These are phyloP conservation scores for Mixornis gularis DNA, from an alignment of 2,113 vertebrate species.

Conservation along the genomic window DNA sequence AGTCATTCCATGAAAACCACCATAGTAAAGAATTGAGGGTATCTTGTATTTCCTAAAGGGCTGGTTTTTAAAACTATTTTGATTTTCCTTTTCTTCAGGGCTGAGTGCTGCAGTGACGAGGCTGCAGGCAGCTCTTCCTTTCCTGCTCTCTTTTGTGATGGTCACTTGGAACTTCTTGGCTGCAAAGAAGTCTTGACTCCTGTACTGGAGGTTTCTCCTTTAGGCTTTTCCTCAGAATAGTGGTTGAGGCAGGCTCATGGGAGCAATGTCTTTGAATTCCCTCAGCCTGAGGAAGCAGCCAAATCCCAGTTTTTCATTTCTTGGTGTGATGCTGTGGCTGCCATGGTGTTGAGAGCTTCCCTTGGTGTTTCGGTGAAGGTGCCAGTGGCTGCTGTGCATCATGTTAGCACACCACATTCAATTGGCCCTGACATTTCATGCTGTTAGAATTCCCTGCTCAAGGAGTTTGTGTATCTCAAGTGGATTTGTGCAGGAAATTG, in stretches of 20 bases:
- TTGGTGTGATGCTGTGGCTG: fast-evolving
- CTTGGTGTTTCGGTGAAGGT: neutral
- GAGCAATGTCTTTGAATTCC: neutral
- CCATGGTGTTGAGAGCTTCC: neutral
- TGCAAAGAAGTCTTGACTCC: neutral
- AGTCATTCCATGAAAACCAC: neutral
- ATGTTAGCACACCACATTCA: neutral
- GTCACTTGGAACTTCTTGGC: neutral
- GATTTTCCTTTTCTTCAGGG: neutral
- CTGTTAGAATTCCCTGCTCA: neutral
- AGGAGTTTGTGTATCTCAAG: neutral
- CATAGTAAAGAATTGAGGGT: neutral
- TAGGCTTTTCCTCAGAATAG: neutral
- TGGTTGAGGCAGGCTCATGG: neutral
- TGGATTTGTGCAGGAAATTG: neutral
- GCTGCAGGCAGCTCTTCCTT: neutral
- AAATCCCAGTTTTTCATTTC: neutral
- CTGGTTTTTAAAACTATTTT: neutral
- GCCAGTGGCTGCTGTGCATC: neutral
- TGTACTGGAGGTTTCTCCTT: neutral
- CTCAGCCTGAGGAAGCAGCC: neutral
- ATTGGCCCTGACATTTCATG: neutral
- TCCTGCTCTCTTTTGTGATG: neutral
- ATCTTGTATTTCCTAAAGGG: neutral
- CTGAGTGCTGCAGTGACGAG: neutral